Base-by-base conservation (phyloP, 2,888 invertebrate species). In the Agrotis ipsilon region DNA sequence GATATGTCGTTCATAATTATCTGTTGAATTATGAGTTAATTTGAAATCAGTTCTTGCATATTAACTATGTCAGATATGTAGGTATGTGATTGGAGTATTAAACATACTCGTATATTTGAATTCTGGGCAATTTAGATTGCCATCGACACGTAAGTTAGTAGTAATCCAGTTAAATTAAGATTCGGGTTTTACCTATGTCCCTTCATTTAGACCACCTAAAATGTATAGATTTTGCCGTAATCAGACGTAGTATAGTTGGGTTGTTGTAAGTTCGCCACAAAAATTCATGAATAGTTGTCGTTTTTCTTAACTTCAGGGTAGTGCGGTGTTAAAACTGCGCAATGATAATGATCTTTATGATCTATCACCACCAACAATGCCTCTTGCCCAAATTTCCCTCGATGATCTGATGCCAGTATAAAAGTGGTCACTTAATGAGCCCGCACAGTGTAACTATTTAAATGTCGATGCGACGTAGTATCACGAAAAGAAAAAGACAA, bases 1-100 rank as follows among this genome's bases (percentile, higher is more conserved):
- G 27, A 68, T 46, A 48, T 77, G 55, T 68, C 49, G n/a, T 46
- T 67, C 27, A 63, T 67, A 67, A 76, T 67, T 73, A 62, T 39
- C 52, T 48, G 21, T 57, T 49, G 32, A 39, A 54, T 24, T 60
- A 51, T 16, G 13, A 24, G 65, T 65, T 65, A 65, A 72, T 72
- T 65, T 62, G 24, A 77, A 76, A 49, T 66, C n/a, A 58, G 39
- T 45, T 58, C 59, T 61, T 61, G 21, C 64, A 61, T 57, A 52
- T 57, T 52, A 54, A 59, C 16, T 59, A 58, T 1, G 13, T 55
- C 27, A 48, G 9, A n/a, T 21, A 54, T 39, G 2, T 19, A 54
- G 39, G 2, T 19, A 14, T 18, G 13, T 54, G 14, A 11, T 45
- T 43, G 39, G 39, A 43, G 7, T 45, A 27, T 49, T n/a, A 19